phyloP scores from a whole-genome alignment of 2,888 invertebrate genomes.

The Chelonus formosanus region DNA sequence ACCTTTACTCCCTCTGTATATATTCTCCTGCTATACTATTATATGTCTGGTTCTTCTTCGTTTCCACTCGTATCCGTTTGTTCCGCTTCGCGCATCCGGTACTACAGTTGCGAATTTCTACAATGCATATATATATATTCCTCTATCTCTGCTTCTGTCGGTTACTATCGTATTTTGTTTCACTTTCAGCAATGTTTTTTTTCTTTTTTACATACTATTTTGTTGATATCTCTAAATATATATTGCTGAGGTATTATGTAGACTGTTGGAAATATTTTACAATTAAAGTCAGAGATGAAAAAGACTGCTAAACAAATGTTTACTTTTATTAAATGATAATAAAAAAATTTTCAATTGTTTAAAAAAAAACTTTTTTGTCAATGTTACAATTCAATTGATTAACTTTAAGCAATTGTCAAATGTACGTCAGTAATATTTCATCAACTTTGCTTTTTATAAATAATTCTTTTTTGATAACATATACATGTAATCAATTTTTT shows the following conservation, averaged over 20 bases:
- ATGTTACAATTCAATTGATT: too few species aligned
- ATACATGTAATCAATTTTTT: too few species aligned
- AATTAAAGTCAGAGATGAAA: too few species aligned
- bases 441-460: too few species aligned
- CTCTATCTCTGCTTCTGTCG: slow-evolving; percentile 11
- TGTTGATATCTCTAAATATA: neutral
- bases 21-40: slow-evolving; percentile 29
- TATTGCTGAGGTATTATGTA: neutral
- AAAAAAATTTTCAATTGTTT: too few species aligned
- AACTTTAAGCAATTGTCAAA: too few species aligned
- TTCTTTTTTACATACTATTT: neutral
- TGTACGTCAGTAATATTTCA: too few species aligned
- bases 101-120: slow-evolving; percentile 27
- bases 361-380: too few species aligned
- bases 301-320: too few species aligned
- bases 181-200: slow-evolving; percentile 9
- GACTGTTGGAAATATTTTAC: too few species aligned
- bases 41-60: slow-evolving; percentile 23
- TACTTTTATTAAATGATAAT: too few species aligned
- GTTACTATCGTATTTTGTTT: slow-evolving; percentile 15
- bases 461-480: too few species aligned
- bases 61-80: slow-evolving; percentile 32
- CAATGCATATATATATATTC: slow-evolving; percentile 10
- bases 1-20: slow-evolving; percentile 31
- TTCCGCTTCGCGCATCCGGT: slow-evolving; percentile 28